These are phyloP conservation scores for Siderastrea radians DNA, from an alignment of 92 coral and sea anemone genomes.

Conservation along the genomic window DNA sequence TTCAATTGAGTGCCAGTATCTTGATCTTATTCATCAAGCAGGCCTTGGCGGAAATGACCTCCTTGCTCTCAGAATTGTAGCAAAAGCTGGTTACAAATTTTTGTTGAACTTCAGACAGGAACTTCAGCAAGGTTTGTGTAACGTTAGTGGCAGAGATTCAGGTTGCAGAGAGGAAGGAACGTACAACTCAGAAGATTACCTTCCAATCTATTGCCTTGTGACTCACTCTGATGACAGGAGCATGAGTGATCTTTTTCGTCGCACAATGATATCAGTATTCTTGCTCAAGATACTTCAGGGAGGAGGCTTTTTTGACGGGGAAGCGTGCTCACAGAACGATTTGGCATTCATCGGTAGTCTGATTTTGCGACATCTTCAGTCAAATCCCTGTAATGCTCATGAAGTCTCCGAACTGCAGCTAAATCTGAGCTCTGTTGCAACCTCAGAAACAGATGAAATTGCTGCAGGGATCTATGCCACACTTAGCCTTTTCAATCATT, in stretches of 20 bases:
- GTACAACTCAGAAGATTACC: constrained; percentile 80
- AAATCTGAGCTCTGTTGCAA: constrained; percentile 79
- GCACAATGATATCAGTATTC: constrained; percentile 86
- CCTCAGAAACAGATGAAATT: constrained; percentile 90
- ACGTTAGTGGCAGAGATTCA: constrained; percentile 1
- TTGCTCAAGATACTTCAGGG: constrained; percentile 79
- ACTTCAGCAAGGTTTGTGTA: constrained; percentile 25
- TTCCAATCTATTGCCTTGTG: constrained; percentile 87
- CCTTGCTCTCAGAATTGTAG: constrained; percentile 89
- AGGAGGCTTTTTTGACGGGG: constrained; percentile 57
- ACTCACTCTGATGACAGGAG: constrained; percentile 86
- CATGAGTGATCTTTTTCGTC: constrained; percentile 86
- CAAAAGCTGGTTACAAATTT: constrained; percentile 76
- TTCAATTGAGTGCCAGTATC: constrained; percentile 80
- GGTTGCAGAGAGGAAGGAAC: constrained; percentile 68
- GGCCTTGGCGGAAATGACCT: constrained; percentile 87
- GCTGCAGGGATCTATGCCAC: constrained; percentile 97
- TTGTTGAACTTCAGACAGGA: constrained; percentile 59
- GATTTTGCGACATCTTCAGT: constrained; percentile 88
- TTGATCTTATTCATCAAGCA: constrained; percentile 80
- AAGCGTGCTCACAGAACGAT: constrained; percentile 33
- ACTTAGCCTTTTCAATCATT: constrained; percentile 93
- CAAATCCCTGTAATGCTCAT: constrained; percentile 97
- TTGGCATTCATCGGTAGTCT: constrained; percentile 82
- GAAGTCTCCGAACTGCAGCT: constrained; percentile 94